Evolutionary conservation across 2,797 vertebrate species (phyloP).

Genomic region (Potorous gilbertii): DNA sequence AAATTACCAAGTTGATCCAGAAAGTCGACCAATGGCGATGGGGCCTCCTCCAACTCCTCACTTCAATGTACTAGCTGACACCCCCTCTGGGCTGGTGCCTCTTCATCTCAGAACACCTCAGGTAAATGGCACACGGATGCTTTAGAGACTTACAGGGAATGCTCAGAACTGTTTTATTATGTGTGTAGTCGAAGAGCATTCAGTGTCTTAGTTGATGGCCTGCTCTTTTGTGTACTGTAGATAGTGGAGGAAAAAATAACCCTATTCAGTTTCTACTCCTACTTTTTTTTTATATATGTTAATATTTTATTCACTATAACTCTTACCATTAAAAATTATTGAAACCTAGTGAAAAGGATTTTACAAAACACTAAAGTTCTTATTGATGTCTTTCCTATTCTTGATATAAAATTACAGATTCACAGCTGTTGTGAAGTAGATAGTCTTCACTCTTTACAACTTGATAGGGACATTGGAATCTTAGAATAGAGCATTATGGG

Average conservation of each 20-base stretch:
- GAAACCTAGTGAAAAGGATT: not conserved
- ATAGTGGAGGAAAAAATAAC: not conserved
- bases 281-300: not conserved
- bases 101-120: conserved; percentile 94
- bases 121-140: conserved; percentile 82
- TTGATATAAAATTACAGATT: not conserved
- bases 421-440: not conserved
- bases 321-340: not conserved
- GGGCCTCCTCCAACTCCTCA: conserved; percentile 97
- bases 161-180: not conserved
- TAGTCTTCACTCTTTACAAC: not conserved
- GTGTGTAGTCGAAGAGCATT: not conserved
- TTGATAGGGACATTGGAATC: not conserved
- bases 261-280: not conserved
- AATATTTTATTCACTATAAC: not conserved
- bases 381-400: not conserved
- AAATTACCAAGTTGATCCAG: conserved; percentile 97
- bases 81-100: conserved; percentile 95
- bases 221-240: not conserved
- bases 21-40: conserved; percentile 96
- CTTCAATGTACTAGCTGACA: conserved; percentile 97
- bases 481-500: not conserved
- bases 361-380: not conserved
- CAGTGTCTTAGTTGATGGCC: not conserved
- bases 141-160: not conserved